A percentile compares a stretch with the other conserved stretches of the same genome.
phyloP scores from a whole-genome alignment of 2,888 invertebrate species.

The Xanthostigma xanthostigma region DNA sequence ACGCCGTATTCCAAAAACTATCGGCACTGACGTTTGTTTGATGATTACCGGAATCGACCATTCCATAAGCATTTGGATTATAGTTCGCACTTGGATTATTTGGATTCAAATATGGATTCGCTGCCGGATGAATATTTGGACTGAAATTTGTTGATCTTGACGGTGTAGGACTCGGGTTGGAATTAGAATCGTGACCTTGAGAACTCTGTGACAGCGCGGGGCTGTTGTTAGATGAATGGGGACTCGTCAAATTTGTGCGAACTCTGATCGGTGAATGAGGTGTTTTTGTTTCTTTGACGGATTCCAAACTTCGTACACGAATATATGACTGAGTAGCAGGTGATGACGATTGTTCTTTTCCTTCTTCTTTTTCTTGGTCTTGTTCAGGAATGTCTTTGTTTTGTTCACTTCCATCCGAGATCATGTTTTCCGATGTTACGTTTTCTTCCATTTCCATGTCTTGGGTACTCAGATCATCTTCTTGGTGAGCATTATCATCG shows the following conservation, averaged over 20 bases:
- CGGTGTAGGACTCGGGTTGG: not conserved
- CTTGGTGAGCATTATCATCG: not conserved
- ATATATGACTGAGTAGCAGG: not conserved
- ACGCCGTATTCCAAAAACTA: not conserved
- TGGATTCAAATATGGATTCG: no score
- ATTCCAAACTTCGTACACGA: slow-evolving; percentile 1
- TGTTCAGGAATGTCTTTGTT: not conserved
- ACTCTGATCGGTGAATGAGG: not conserved
- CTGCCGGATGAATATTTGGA: not conserved
- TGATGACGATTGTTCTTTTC: not conserved
- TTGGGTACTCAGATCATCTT: not conserved
- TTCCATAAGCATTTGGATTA: no score
- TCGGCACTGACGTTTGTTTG: no score
- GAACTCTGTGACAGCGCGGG: no score
- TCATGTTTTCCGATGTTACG: no score
- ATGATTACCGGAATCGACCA: no score
- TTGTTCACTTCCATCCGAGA: not conserved
- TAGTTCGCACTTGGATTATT: no score
- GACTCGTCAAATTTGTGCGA: slow-evolving; percentile 1
- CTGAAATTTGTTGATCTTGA: not conserved
- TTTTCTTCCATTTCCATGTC: no score
- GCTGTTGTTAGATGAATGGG: not conserved
- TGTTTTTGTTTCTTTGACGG: not conserved
- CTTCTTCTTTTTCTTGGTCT: not conserved
- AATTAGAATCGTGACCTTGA: not conserved